Evolutionary conservation across 2,888 invertebrate genomes (phyloP), one percentile per base, ranked within the genome.

Genomic region (Lithophane leautieri): DNA sequence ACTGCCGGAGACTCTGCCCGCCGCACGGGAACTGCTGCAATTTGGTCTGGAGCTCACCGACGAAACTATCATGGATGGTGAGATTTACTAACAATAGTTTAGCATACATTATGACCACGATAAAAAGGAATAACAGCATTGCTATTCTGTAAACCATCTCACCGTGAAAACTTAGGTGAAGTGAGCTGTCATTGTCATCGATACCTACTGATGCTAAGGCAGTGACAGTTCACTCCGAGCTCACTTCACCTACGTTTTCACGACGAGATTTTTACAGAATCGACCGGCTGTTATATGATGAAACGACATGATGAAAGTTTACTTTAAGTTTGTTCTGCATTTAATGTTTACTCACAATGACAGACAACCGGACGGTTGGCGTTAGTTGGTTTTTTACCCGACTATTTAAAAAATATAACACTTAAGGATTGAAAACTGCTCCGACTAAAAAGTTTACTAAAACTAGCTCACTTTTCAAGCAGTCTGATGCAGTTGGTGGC

Each of bases 1-100:
- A 70, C 97, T 98, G 79, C 98, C 98, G 0, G 97, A 98, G 88
- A 97, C 97, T 61, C 94, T 98, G 77, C 97, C 97, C 82, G 98
- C 98, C n/a, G 98, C 98, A 61, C 96, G 97, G 79, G 97, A 98
- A 88, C 94, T 98, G 52, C 94, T 98, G n/a, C 96, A 97, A 88
- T 98, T 98, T 90, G 98, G 98, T 0, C 94, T 98, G 7, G 92
- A 97, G 78, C 97, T 98, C 67, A 98, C 98, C 22, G 97, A 97
- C 86, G 93, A 97, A 63, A 97, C 97, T 89, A 97, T 97, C 73
- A 92, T 98, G 25, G 90, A 97, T 62, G 97, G 97, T 92, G 61
- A 67, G 67, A n/a, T 34, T 11, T 34, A 34, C 56, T 34, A 50
- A 50, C 7, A 50, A 50, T 50, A 50, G 19, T 50, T 50, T 19